Base-by-base conservation (phyloP, 2,113 vertebrate genomes). In the Microtus pennsylvanicus region DNA sequence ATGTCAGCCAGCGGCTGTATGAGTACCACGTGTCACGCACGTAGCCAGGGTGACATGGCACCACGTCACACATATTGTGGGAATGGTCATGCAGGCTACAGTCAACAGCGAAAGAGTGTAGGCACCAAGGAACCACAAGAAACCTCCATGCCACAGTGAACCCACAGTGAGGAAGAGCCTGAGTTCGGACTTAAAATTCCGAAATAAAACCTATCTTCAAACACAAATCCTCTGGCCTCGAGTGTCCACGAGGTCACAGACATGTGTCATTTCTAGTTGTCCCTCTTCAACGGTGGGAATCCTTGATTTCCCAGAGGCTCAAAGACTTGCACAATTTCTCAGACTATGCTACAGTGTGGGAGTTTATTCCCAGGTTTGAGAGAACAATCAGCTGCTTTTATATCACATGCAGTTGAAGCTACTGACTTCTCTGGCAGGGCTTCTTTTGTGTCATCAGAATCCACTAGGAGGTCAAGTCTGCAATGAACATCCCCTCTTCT, bases 11-110 rank as follows among this genome's bases (percentile, higher is more conserved):
- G 90, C 87, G 91, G 14, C 74, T 92, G 88, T 80, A 4, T 96
- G 97, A 96, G 91, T 95, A 95, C 90, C 24, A 0, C 58, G 78
- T 90, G 90, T 96, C 97, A 97, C 22, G 2, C 97, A 97, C 26
- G 2, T 82, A 72, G 85, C 63, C 55, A 77, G 0, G 58, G 58
- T 96, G 97, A 96, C 72, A 89, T 4, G 21, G 28, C 13, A 16
- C 47, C 67, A 90, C 5, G 10, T 97, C 93, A 94, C 47, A 85
- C 78, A 2, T 55, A 50, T 42, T 90, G 19, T 86, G 87, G 87
- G 93, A 94, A 94, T 58, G 58, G 87, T 97, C 92, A 88, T 52
- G 87, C 76, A 38, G n/a, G 58, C 70, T 61, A 47, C 35, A 83
- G 45, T 92, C 81, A 95, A 95, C 67, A 90, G 90, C 8, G 13